Evolutionary conservation across 2,888 invertebrate species (phyloP), one percentile per base, ranked within the genome.

Genomic region (Orthonevra nobilis): DNA sequence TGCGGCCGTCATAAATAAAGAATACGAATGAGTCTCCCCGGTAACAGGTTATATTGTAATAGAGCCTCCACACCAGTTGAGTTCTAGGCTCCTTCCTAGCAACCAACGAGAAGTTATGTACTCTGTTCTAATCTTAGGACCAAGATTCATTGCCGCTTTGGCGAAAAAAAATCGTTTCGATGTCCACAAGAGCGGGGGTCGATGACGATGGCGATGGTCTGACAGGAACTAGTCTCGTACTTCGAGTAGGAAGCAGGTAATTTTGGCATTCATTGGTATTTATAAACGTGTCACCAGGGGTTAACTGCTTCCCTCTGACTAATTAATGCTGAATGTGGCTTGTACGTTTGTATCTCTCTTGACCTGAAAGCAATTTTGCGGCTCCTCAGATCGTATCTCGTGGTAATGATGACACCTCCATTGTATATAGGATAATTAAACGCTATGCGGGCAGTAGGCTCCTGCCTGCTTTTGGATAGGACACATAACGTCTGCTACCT

Each of bases 251-350:
- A 60, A 77, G 54, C 77, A 72, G 72, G 72, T 66, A 77, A 77
- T 77, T 70, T 72, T 63, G 64, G 72, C 72, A 70, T 52, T 70
- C 64, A 58, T 42, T 52, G 63, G 63, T 64, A 64, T 64, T 52
- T 77, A 64, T 77, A 54, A 42, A 66, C 70, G 38, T 64, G 58
- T 64, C 70, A 50, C 48, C 48, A 38, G 46, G 42, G 50, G 42
- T 44, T 77, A 77, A 72, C 77, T 64, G 64, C 50, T 72, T 40
- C 20, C 60, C 32, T 42, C 64, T 36, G 72, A 77, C 72, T 77
- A 77, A 77, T 77, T 77, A 77, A 70, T 64, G 64, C 60, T n/a
- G 64, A 72, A 52, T 77, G 48, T 64, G 40, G 46, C 58, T 66
- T 46, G 72, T 52, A 58, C 56, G 38, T 63, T 58, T 20, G 19